These are phyloP conservation scores for roundworm (Caenorhabditis elegans) DNA, from an alignment of 1,140 invertebrate genomes.

Conservation along the genomic window DNA sequence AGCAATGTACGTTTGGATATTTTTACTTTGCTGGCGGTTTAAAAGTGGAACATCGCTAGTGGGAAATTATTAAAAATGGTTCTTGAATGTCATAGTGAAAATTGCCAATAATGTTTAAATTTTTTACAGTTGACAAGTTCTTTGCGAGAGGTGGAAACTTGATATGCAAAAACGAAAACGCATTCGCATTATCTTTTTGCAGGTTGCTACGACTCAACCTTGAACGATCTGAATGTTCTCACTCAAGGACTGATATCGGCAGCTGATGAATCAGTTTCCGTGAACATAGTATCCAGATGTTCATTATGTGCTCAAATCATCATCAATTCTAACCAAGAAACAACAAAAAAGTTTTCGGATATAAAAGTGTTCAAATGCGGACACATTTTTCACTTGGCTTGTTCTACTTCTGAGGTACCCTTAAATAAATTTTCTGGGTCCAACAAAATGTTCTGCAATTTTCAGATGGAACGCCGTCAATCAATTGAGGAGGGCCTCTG, in stretches of 20 bases:
- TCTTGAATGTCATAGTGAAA: no score
- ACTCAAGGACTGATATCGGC: background rate
- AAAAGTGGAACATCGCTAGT: background rate
- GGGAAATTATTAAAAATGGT: background rate
- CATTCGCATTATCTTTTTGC: no score
- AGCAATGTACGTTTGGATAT: background rate
- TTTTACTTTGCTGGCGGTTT: background rate
- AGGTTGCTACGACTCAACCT: background rate
- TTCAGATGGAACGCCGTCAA: background rate
- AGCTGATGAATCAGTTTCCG: background rate
- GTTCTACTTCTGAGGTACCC: background rate
- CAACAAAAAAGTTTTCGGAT: background rate
- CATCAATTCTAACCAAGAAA: background rate
- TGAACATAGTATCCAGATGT: background rate
- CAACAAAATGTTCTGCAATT: background rate
- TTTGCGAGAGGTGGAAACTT: no score
- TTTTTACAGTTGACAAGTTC: no score
- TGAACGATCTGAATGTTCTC: background rate
- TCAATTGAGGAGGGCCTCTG: background rate
- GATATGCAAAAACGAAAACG: no score
- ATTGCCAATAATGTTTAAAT: no score
- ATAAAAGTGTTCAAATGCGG: conserved; percentile 49
- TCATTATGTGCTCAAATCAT: background rate
- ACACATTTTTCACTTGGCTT: conserved; percentile 34
- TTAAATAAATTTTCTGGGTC: background rate